phyloP scores from a whole-genome alignment of 2,797 vertebrate genomes.

The Rhinatrema bivittatum region DNA sequence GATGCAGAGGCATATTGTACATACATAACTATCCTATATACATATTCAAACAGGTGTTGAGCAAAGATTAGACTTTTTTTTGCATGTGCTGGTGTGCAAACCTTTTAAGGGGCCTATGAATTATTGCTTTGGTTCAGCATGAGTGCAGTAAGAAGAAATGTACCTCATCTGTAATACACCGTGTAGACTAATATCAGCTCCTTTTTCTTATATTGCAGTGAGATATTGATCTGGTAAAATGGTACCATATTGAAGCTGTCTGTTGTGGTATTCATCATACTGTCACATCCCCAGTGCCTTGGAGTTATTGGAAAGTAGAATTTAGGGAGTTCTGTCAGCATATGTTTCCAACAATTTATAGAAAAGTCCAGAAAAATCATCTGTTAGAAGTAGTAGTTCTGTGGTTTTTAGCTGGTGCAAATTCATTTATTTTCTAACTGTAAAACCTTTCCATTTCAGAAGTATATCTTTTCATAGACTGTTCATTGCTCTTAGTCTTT shows the following conservation, averaged over 20 bases:
- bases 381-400: slow-evolving; percentile 30
- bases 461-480: slow-evolving; percentile 17
- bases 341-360: slow-evolving; percentile 94
- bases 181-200: slow-evolving; percentile 99
- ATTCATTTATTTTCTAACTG: slow-evolving; percentile 7
- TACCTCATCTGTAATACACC: slow-evolving; percentile 99
- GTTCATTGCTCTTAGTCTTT: slow-evolving; percentile 17
- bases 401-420: slow-evolving; percentile 28
- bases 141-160: slow-evolving; percentile 94
- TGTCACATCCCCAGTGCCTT: slow-evolving; percentile 92
- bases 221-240: slow-evolving; percentile 99
- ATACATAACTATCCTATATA: slow-evolving; percentile 17
- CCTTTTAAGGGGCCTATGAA: slow-evolving; percentile 83
- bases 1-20: too few species aligned
- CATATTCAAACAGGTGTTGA: slow-evolving; percentile 76
- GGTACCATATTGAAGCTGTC: slow-evolving; percentile 99
- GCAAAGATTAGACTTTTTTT: slow-evolving; percentile 76
- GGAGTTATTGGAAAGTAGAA: slow-evolving; percentile 97
- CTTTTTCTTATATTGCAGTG: slow-evolving; percentile 97
- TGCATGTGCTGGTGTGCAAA: slow-evolving; percentile 70
- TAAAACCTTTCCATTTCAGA: slow-evolving; percentile 16
- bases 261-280: slow-evolving; percentile 99
- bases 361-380: slow-evolving; percentile 74
- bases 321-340: slow-evolving; percentile 92
- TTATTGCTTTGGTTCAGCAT: slow-evolving; percentile 89